Evolutionary conservation across 2,797 vertebrate species (phyloP).

Genomic region (Lemur catta): DNA sequence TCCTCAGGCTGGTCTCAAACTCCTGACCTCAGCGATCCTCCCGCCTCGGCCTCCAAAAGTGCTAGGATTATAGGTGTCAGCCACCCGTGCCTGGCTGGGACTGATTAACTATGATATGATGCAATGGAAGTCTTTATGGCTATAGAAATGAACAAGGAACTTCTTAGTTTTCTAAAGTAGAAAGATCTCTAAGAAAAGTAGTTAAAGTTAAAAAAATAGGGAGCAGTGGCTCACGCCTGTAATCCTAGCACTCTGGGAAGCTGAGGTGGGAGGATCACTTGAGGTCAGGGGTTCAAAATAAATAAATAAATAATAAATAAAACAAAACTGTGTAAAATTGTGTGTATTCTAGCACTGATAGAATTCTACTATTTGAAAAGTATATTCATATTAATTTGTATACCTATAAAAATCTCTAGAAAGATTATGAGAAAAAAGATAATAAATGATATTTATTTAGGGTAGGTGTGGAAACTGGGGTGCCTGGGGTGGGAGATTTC

Average conservation of each 20-base stretch:
- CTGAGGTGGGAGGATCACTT: no score
- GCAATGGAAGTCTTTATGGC: not conserved
- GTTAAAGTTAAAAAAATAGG: not conserved
- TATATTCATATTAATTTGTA: not conserved
- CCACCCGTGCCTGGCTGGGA: no score
- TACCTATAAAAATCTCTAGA: conserved; percentile 6
- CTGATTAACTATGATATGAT: not conserved
- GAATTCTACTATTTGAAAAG: conserved; percentile 5
- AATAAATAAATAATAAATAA: no score
- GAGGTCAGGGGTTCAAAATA: no score
- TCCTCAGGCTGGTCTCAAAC: no score
- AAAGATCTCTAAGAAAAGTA: not conserved
- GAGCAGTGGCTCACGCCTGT: no score
- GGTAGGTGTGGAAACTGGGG: not conserved
- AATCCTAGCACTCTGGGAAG: no score
- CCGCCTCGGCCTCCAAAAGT: no score
- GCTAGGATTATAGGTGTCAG: no score
- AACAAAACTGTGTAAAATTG: not conserved
- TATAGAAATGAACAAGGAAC: conserved; percentile 6
- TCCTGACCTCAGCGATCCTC: no score
- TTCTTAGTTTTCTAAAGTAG: not conserved
- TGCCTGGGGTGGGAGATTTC: not conserved
- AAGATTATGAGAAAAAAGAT: conserved; percentile 14
- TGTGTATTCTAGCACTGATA: not conserved
- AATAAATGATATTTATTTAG: not conserved